Evolutionary conservation across 2,797 vertebrate genomes (phyloP), one percentile per base, ranked within the genome.

Genomic region (Perodicticus potto): DNA sequence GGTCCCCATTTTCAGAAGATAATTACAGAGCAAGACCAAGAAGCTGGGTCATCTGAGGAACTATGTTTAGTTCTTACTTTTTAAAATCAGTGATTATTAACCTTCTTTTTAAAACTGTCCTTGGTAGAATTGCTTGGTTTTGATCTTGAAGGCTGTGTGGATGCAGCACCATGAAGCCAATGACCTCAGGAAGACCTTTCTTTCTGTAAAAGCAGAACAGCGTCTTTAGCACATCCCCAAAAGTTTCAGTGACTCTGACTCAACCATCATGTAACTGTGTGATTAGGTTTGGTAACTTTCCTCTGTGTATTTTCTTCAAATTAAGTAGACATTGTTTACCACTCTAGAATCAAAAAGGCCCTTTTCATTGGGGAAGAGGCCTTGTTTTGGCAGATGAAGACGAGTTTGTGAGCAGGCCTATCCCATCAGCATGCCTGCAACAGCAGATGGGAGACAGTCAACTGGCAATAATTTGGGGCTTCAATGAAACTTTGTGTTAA

Each of bases 351-450:
- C 16, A 59, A 95, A 89, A 80, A 76, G 70, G n/a, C 45, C 23
- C 3, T 87, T 96, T 96, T 96, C 91, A 80, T 87, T 96, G 92
- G 78, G 84, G 70, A 92, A 86, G 91, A 95, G 95, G 76, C 43
- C 69, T 85, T 94, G 80, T 95, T 90, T 91, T 78, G 95, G 90
- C 89, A 97, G 91, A 57, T 94, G 83, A 94, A 91, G 81, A 73
- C 80, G 97, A 97, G 74, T 78, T 57, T 86, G 67, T 86, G 77
- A 84, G 74, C 63, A 80, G 77, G 27, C 80, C 34, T 86, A 72
- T 65, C 59, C 78, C 45, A 45, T 80, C 55, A 17, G 9, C 37
- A 37, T 76, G 69, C 55, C 84, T 92, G 23, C 5, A 70, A 23
- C 43, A 78, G 91, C 90, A 93, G 85, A 94, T 92, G 93, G 92